Evolutionary conservation across 2,113 vertebrate genomes (phyloP).

Genomic region (Axis porcinus): DNA sequence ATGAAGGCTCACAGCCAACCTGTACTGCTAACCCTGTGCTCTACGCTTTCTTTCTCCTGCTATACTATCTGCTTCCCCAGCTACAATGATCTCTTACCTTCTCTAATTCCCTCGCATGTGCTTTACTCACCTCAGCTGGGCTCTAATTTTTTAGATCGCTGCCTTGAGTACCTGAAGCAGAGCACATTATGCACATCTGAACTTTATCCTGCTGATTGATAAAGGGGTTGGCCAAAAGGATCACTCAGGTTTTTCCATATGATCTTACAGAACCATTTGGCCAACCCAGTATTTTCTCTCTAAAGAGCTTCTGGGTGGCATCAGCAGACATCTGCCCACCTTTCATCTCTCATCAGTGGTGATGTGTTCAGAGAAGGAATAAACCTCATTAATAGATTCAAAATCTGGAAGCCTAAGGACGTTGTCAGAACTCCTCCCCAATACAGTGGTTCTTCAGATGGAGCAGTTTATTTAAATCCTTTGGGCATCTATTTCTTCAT

Average conservation of each 20-base stretch:
- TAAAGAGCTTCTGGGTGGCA: neutral
- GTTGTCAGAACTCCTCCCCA: neutral
- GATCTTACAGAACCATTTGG: neutral
- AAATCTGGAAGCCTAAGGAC: neutral
- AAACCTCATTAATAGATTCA: neutral
- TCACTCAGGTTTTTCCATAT: neutral
- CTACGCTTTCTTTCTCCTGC: fast-evolving
- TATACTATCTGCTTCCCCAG: neutral
- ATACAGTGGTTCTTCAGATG: neutral
- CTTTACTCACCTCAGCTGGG: neutral
- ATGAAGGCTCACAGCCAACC: fast-evolving
- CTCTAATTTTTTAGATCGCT: neutral
- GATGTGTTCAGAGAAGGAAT: neutral
- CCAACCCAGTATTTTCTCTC: neutral
- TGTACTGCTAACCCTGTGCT: fast-evolving
- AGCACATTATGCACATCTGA: neutral
- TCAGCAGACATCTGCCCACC: neutral
- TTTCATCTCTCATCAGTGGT: neutral
- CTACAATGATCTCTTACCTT: neutral
- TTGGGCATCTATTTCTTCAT: neutral
- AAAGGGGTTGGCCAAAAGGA: neutral
- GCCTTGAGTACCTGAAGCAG: neutral
- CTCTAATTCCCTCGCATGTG: neutral
- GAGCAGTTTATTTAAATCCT: neutral
- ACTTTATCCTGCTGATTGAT: neutral